These are phyloP conservation scores for Uria lomvia DNA, from an alignment of 2,113 vertebrate genomes.

Conservation along the genomic window DNA sequence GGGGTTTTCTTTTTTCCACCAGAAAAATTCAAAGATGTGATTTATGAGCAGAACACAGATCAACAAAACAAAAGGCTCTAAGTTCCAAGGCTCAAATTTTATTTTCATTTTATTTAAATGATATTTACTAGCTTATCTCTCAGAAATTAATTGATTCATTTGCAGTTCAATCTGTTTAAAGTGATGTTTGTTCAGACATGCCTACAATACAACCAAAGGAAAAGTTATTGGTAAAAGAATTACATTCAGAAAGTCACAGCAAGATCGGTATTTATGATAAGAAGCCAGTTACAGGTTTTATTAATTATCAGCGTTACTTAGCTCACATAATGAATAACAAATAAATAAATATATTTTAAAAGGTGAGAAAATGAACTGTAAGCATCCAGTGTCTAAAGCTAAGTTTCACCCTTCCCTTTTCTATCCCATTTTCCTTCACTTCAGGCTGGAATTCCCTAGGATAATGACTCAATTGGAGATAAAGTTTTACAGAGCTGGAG, in stretches of 20 bases:
- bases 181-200: neutral
- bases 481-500: neutral
- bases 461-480: neutral
- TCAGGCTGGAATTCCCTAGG: neutral
- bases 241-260: neutral
- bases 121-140: neutral
- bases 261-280: neutral
- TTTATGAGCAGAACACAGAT: neutral
- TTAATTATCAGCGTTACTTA: neutral
- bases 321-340: neutral
- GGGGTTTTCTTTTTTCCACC: neutral
- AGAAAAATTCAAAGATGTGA: neutral
- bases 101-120: neutral
- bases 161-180: neutral
- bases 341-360: neutral
- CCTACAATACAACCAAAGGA: neutral
- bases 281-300: neutral
- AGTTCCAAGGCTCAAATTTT: neutral
- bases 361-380: neutral
- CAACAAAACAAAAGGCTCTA: neutral
- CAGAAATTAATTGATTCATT: neutral
- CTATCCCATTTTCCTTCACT: neutral
- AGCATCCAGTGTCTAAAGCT: neutral
- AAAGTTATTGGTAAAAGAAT: neutral
- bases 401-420: neutral